phyloP scores from a whole-genome alignment of 2,113 vertebrate species.

The Scortum barcoo region DNA sequence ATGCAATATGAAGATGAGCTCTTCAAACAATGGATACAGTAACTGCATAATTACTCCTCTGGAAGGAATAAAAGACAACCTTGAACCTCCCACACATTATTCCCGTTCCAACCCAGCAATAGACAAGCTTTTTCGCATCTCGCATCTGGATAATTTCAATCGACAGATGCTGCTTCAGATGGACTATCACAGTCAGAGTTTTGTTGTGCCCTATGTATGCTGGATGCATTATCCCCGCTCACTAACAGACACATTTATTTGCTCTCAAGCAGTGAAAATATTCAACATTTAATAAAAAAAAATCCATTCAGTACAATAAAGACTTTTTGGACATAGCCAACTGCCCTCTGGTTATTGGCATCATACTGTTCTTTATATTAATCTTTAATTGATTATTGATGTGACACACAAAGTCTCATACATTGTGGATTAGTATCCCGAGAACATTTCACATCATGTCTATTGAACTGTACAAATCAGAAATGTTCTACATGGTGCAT shows the following conservation, averaged over 20 bases:
- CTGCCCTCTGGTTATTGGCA: neutral
- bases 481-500: neutral
- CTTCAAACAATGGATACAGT: constrained; percentile 38
- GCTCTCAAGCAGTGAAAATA: neutral
- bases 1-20: constrained; percentile 16
- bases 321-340: neutral
- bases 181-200: neutral
- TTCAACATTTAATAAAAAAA: neutral
- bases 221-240: constrained; percentile 2
- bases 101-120: constrained; percentile 21
- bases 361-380: neutral
- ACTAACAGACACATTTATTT: neutral
- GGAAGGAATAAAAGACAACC: constrained; percentile 43
- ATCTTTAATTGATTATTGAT: neutral
- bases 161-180: constrained; percentile 36
- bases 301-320: neutral
- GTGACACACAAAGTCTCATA: neutral
- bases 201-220: constrained; percentile 3
- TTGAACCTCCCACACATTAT: constrained; percentile 31
- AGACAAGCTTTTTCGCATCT: constrained; percentile 22
- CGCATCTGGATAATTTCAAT: constrained; percentile 32
- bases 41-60: constrained; percentile 48
- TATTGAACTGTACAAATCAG: neutral
- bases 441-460: neutral
- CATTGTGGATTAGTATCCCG: neutral